A percentile compares a stretch with the other conserved stretches of the same genome.
phyloP scores from a whole-genome alignment of 2,888 invertebrate species.

The Tribolium freemani region DNA sequence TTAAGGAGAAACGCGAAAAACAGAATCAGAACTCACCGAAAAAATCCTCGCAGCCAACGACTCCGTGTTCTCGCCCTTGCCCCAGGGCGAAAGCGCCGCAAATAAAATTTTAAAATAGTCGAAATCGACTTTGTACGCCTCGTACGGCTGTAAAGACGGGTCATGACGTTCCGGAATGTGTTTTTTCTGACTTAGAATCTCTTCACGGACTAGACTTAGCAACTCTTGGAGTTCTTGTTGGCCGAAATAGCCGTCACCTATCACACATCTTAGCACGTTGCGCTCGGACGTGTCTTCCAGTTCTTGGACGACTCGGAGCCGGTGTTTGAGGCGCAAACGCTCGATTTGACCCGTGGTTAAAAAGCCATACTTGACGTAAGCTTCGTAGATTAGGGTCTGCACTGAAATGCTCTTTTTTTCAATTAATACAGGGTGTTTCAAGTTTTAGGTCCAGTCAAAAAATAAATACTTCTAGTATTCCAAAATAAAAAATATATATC shows the following conservation, averaged over 20 bases:
- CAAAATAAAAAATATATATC: too few species aligned
- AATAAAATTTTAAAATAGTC: constrained; percentile 91
- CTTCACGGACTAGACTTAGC: constrained; percentile 76
- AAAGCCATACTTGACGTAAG: constrained; percentile 85
- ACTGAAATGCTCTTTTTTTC: constrained; percentile 78
- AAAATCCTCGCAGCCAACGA: constrained; percentile 90
- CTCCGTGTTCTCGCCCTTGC: constrained; percentile 84
- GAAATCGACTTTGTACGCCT: constrained; percentile 89
- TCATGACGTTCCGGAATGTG: constrained; percentile 75
- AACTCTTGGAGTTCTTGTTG: constrained; percentile 70
- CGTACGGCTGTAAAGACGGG: constrained; percentile 85
- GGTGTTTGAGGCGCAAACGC: constrained; percentile 89
- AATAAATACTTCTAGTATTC: too few species aligned
- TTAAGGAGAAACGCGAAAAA: background rate
- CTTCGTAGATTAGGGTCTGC: constrained; percentile 87
- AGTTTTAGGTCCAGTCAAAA: too few species aligned
- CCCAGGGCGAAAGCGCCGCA: constrained; percentile 92
- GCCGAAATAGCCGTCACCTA: constrained; percentile 78
- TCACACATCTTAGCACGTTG: constrained; percentile 90
- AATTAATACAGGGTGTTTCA: too few species aligned
- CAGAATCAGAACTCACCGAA: constrained; percentile 74
- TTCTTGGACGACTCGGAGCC: constrained; percentile 92
- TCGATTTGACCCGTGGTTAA: constrained; percentile 92
- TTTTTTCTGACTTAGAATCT: constrained; percentile 79
- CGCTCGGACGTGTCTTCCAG: constrained; percentile 90